Conservation (phyloP, 2,888 invertebrate genomes). For the Sarcophaga subvicina region DNA sequence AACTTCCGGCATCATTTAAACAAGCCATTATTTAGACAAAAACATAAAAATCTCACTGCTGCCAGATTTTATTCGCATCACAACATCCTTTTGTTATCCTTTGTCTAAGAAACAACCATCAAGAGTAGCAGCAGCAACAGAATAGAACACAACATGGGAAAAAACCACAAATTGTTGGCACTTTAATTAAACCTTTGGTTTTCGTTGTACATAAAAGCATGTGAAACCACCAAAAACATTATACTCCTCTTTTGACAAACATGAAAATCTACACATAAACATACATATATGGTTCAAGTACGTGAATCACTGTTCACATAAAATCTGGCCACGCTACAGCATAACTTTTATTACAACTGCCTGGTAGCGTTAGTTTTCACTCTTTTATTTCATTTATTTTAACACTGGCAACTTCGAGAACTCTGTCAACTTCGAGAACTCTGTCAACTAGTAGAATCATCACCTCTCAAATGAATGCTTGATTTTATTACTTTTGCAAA, state of each 20-base stretch:
- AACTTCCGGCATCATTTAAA: not conserved
- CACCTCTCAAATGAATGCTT: too few relatives aligned
- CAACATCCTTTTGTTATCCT: not conserved
- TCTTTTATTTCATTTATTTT: too few relatives aligned
- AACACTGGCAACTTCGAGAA: too few relatives aligned
- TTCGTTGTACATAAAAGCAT: conserved; percentile 55
- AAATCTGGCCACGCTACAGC: too few relatives aligned
- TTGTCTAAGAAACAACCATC: not conserved
- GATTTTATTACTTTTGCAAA: too few relatives aligned
- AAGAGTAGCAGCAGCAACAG: conserved; percentile 12
- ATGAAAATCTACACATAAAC: conserved; percentile 40
- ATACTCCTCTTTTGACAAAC: conserved; percentile 60
- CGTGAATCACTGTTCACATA: not conserved
- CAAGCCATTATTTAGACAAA: not conserved
- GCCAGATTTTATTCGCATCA: not conserved
- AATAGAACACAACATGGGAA: conserved; percentile 34
- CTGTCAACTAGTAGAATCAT: too few relatives aligned
- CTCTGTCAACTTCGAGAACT: too few relatives aligned
- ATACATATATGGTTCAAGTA: not conserved
- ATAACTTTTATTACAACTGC: not conserved
- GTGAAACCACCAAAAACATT: conserved; percentile 63
- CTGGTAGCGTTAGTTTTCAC: too few relatives aligned
- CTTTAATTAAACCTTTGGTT: conserved; percentile 64
- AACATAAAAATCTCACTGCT: not conserved
- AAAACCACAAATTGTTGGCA: conserved; percentile 65